Evolutionary conservation across 2,113 vertebrate species (phyloP).

Genomic region (Eublepharis macularius): DNA sequence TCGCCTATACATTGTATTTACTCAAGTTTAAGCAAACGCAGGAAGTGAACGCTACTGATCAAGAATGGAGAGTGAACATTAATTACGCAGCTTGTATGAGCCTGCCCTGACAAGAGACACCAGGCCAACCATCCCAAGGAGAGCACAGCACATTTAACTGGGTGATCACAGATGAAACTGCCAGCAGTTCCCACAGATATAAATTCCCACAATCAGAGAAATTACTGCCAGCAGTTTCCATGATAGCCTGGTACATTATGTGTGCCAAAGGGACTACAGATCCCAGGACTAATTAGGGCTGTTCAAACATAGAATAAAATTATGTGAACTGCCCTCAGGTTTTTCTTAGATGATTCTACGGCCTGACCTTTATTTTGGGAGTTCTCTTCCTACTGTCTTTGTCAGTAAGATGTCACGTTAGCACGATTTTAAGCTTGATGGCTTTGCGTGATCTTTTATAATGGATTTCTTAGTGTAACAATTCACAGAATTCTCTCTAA

Average conservation of each 20-base stretch:
- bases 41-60: neutral
- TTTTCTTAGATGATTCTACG: neutral
- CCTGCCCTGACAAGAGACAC: conserved; percentile 1
- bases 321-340: neutral
- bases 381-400: neutral
- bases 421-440: neutral
- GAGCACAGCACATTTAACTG: neutral
- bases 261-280: neutral
- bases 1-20: neutral
- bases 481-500: neutral
- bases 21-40: neutral
- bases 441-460: neutral
- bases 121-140: neutral
- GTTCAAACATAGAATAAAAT: neutral
- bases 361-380: neutral
- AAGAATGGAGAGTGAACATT: neutral
- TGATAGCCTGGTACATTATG: neutral
- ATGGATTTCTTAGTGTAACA: neutral
- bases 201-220: neutral
- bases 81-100: neutral
- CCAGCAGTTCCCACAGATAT: neutral
- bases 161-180: neutral
- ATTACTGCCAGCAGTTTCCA: neutral
- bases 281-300: neutral
- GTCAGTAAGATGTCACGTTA: neutral